Conservation (phyloP, 2,888 invertebrate species). For the Linhomoeus sp. region DNA sequence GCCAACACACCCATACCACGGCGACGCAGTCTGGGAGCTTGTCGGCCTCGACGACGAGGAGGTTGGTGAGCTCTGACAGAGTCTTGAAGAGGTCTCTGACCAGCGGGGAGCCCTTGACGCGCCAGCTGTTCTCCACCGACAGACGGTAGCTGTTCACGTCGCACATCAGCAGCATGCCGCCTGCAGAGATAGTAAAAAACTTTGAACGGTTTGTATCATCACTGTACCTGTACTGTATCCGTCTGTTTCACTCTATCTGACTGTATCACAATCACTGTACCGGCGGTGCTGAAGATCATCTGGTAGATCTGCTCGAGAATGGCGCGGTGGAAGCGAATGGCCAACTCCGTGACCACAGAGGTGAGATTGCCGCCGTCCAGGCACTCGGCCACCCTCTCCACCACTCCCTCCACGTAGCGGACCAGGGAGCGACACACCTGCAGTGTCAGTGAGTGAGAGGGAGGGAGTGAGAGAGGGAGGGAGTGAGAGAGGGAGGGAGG, state of each 20-base stretch:
- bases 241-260: no score
- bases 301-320: slow-evolving; percentile 83
- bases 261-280: no score
- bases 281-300: slow-evolving; percentile 29
- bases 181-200: no score
- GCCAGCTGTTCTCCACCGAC: slow-evolving; percentile 33
- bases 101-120: slow-evolving; percentile 36
- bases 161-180: slow-evolving; percentile 91
- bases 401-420: slow-evolving; percentile 35
- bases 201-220: no score
- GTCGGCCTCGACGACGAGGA: slow-evolving; percentile 79
- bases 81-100: slow-evolving; percentile 79
- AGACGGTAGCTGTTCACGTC: slow-evolving; percentile 92
- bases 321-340: slow-evolving; percentile 70
- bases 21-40: slow-evolving; percentile 83
- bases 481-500: no score
- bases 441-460: no score
- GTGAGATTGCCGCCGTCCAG: slow-evolving; percentile 80
- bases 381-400: slow-evolving; percentile 53
- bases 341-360: slow-evolving; percentile 64
- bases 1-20: slow-evolving; percentile 49
- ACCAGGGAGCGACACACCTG: slow-evolving; percentile 21
- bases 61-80: slow-evolving; percentile 79
- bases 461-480: no score
- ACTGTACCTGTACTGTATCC: no score